Conservation (phyloP, 2,888 invertebrate species). For the Ormia ochracea region DNA sequence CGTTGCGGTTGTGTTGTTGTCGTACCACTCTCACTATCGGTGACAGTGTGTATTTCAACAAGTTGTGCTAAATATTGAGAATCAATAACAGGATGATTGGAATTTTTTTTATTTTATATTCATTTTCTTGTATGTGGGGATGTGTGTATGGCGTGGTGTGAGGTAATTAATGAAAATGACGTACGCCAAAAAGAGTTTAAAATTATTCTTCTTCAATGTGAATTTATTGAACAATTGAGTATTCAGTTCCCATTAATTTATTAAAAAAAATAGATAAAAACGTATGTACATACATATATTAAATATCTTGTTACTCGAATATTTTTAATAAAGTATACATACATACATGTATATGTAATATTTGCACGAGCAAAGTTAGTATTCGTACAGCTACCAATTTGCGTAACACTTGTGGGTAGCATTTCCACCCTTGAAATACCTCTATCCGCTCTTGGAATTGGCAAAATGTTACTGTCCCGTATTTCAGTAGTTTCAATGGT, state of each 20-base stretch:
- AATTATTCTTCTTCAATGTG: no score
- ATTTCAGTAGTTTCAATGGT: neutral
- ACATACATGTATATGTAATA: no score
- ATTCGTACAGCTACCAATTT: no score
- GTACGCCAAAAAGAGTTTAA: neutral
- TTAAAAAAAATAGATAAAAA: no score
- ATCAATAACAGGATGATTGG: constrained; percentile 56
- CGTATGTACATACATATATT: no score
- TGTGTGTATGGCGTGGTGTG: constrained; percentile 23
- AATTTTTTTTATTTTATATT: constrained; percentile 22
- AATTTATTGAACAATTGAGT: no score
- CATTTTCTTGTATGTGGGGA: constrained; percentile 33
- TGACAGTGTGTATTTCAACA: constrained; percentile 72
- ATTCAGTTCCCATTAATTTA: no score
- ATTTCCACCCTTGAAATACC: no score
- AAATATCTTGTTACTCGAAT: no score
- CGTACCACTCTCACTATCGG: constrained; percentile 66
- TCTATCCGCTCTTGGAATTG: neutral
- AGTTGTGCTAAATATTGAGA: constrained; percentile 70
- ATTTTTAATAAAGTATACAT: no score
- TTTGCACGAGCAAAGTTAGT: no score
- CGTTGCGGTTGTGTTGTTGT: constrained; percentile 49
- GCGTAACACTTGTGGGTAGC: no score
- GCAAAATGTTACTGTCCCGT: neutral
- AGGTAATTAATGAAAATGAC: constrained; percentile 46